A percentile compares a stretch with the other conserved stretches of the same genome.
Evolutionary conservation across 2,888 invertebrate genomes (phyloP).

Genomic region (Toxonevra muliebris): DNA sequence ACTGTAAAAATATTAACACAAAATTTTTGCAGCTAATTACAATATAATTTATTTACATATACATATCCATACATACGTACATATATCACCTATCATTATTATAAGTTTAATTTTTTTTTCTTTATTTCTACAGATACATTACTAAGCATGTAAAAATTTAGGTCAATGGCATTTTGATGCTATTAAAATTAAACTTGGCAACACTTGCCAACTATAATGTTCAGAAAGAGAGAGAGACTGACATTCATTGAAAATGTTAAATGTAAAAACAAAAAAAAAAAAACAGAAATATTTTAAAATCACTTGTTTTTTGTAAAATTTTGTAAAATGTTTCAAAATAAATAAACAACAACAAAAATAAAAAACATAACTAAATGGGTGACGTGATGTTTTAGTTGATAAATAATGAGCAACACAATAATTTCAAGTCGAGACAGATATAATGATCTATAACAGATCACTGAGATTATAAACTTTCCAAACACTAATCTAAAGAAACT

Average conservation of each 20-base stretch:
- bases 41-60: no score
- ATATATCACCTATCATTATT: no score
- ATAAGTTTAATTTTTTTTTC: no score
- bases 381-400: no score
- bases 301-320: background rate
- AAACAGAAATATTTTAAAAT: background rate
- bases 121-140: no score
- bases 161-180: constrained; percentile 21
- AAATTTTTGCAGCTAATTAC: no score
- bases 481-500: no score
- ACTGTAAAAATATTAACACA: no score
- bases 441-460: background rate
- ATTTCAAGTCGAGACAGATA: background rate
- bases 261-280: background rate
- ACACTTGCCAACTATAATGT: background rate
- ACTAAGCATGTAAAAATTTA: background rate
- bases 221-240: background rate
- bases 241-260: background rate
- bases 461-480: no score
- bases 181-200: constrained; percentile 25
- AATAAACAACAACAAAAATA: background rate
- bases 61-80: no score
- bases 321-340: background rate
- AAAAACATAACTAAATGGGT: background rate
- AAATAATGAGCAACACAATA: background rate